Evolutionary conservation across 2,797 vertebrate species (phyloP).

Genomic region (Notolabrus celidotus): DNA sequence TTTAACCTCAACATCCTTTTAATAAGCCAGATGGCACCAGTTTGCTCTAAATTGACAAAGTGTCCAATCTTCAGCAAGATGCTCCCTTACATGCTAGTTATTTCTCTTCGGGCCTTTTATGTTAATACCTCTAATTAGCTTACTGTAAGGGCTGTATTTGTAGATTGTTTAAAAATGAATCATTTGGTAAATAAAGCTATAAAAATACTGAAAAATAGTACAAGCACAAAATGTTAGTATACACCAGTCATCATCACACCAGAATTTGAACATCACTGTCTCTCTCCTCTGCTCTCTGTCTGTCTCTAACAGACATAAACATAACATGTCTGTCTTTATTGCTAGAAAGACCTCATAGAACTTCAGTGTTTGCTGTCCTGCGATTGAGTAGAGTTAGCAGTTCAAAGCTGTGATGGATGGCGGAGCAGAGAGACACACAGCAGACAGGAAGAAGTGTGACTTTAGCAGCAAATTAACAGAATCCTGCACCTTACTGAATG

Average conservation of each 20-base stretch:
- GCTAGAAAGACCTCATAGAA: too few species aligned
- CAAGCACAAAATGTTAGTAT: background rate
- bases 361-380: too few species aligned
- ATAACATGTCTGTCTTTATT: too few species aligned
- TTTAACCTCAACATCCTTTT: constrained; percentile 46
- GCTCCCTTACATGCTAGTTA: background rate
- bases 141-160: background rate
- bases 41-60: constrained; percentile 32
- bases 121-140: background rate
- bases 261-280: too few species aligned
- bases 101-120: background rate
- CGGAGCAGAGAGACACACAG: too few species aligned
- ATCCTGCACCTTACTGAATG: too few species aligned
- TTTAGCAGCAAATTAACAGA: too few species aligned
- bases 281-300: too few species aligned
- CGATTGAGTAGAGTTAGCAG: too few species aligned
- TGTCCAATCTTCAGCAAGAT: background rate
- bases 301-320: too few species aligned
- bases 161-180: background rate
- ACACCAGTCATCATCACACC: background rate
- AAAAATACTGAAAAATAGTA: background rate
- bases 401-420: too few species aligned
- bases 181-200: background rate
- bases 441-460: too few species aligned
- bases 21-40: constrained; percentile 52